Evolutionary conservation across 1,140 invertebrate species (phyloP), one percentile per base, ranked within the genome.

Genomic region (Apis cerana): DNA sequence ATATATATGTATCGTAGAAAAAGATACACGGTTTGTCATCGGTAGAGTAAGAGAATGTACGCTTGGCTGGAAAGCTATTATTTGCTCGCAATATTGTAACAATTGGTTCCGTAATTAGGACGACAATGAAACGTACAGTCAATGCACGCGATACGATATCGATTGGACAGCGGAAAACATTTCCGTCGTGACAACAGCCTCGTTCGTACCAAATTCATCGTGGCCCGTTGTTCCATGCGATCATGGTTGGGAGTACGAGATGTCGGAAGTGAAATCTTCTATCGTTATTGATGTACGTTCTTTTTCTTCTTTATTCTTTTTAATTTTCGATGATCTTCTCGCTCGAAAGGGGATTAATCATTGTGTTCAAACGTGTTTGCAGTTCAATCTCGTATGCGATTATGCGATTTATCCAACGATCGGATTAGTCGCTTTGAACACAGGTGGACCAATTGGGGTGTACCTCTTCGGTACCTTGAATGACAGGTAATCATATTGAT

Each of bases 361-460:
- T 15, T 5, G 23, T 15, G 19, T 78, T 85, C 10, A 59, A 52
- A 67, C 62, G 10, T 43, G 33, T 43, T 95, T 95, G 89, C 94
- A 98, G 97, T 98, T 97, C 92, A 95, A 98, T 95, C 94, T 98
- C 87, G 97, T 98, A 59, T 98, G 97, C 91, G 96, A 97, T 82
- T 95, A 95, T 83, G 96, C 96, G 82, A 97, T 98, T 87, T 98
- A 97, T 93, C 97, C 97, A 9, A 98, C 97, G 2, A 94, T 98
- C 70, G 97, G 97, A 15, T 94, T 98, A 83, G 97, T 97, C 1
- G 96, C 97, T 1, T 94, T 98, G 56, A 98, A 98, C 91, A 93
- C 96, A 61, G 97, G 97, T 43, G 97, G 97, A 43, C 97, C 97
- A 0, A 96, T 98, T 81, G 97, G 97, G 56, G 97, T 98, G 12